Base-by-base conservation (phyloP, 2,797 vertebrate genomes). In the Lithobates pipiens region DNA sequence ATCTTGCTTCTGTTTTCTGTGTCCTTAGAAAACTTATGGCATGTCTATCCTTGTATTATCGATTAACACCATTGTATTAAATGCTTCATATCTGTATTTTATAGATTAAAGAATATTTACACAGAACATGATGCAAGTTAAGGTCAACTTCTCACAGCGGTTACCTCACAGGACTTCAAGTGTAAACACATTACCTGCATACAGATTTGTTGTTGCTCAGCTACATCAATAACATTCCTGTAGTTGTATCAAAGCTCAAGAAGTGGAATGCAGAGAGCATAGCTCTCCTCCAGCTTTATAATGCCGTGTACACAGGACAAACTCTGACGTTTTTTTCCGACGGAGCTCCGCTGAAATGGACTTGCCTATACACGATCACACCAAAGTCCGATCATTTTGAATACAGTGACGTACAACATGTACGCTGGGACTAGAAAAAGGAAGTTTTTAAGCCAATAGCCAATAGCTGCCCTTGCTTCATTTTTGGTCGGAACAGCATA, bases 151-250 rank as follows among this genome's bases (percentile, higher is more conserved):
- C 29, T 21, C 32, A 72, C 79, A 39, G 10, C 23, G 27, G 18
- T 72, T 70, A 80, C 65, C 65, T 23, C 65, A 80, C 65, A 80
- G 42, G 29, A 67, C 25, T 71, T 57, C 15, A 8, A 25, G 36
- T 61, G 50, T 72, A n/a, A 81, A 34, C 21, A 5, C 21, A 10
- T 71, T 57, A 57, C 46, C 21, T 5, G 32, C 72, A 36, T 72
- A 69, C 34, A 25, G 29, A 69, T 54, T 46, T 27, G 71, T 68
- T 36, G 70, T 57, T 25, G 57, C 78, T 34, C 11, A 50, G 44
- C 46, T 70, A 15, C 18, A 39, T 36, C 15, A 29, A 71, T 71
- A 71, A 54, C 42, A 70, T 80, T 80, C 29, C 6, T 34, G 29
- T 16, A 21, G 50, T 54, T 71, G 21, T 23, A 61, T 61, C 54